phyloP scores from a whole-genome alignment of 2,797 vertebrate genomes.

The Siniperca scherzeri region DNA sequence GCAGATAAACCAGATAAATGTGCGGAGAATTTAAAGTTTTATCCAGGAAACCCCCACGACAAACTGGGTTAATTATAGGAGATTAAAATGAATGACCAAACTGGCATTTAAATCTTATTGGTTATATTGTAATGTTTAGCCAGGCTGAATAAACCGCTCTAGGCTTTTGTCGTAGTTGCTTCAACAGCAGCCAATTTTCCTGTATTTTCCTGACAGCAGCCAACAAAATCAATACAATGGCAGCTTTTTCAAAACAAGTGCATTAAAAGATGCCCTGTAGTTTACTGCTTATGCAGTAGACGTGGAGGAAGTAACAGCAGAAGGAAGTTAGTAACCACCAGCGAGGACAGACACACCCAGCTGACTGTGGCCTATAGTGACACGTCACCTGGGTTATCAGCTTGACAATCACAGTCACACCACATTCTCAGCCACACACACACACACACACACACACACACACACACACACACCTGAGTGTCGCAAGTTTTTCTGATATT shows the following conservation, averaged over 20 bases:
- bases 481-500: constrained; percentile 4
- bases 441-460: constrained; percentile 18
- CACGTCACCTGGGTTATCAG: constrained; percentile 42
- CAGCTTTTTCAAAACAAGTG: constrained; percentile 13
- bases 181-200: constrained; percentile 18
- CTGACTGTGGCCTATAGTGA: constrained; percentile 17
- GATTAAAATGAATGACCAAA: constrained; percentile 8
- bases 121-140: not conserved
- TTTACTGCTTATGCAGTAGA: not conserved
- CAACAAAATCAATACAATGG: constrained; percentile 40
- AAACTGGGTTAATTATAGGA: constrained; percentile 3
- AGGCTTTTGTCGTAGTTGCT: constrained; percentile 1
- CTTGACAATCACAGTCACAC: constrained; percentile 6
- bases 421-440: constrained; percentile 23
- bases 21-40: not conserved
- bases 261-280: constrained; percentile 11
- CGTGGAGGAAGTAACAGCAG: constrained; percentile 34
- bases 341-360: constrained; percentile 53
- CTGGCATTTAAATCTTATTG: not conserved
- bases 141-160: constrained; percentile 16
- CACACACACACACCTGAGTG: not conserved
- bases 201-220: constrained; percentile 14
- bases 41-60: not conserved
- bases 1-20: constrained; percentile 32
- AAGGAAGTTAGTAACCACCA: constrained; percentile 16